Percentiles rank a stretch among this genome's conserved stretches.
These are phyloP conservation scores for Sebastes hopkinsi DNA, from an alignment of 2,797 vertebrate genomes.

Conservation along the genomic window DNA sequence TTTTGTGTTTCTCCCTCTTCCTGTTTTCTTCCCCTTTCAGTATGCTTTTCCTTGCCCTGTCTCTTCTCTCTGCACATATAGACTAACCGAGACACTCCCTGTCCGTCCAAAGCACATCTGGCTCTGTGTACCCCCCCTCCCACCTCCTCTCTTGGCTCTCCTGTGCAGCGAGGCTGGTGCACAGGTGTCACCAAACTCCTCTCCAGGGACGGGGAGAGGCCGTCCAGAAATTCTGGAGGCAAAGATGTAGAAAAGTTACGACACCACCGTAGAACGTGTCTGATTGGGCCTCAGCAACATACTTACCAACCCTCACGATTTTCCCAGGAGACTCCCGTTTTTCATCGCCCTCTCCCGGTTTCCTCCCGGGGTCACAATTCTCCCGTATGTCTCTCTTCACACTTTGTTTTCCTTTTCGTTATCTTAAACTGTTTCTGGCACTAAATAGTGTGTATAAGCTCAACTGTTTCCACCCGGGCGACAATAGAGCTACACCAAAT, in stretches of 20 bases:
- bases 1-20: slow-evolving; percentile 76
- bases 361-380: too few species aligned
- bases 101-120: slow-evolving; percentile 55
- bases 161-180: slow-evolving; percentile 35
- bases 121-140: background rate
- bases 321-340: too few species aligned
- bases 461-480: rapidly evolving
- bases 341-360: too few species aligned
- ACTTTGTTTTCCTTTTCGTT: too few species aligned
- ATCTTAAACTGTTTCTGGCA: too few species aligned
- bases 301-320: too few species aligned
- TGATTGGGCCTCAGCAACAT: background rate
- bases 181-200: slow-evolving; percentile 67
- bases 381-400: too few species aligned
- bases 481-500: too few species aligned
- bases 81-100: slow-evolving; percentile 13
- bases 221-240: slow-evolving; percentile 13
- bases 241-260: slow-evolving; percentile 19
- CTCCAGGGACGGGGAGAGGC: slow-evolving; percentile 36
- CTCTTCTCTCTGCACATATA: slow-evolving; percentile 20
- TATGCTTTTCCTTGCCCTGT: slow-evolving; percentile 38
- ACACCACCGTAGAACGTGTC: slow-evolving; percentile 4
- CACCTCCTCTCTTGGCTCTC: background rate
- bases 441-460: rapidly evolving
- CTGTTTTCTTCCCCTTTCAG: slow-evolving; percentile 70